Evolutionary conservation across 2,888 invertebrate genomes (phyloP).

Genomic region (Nebria brevicollis): DNA sequence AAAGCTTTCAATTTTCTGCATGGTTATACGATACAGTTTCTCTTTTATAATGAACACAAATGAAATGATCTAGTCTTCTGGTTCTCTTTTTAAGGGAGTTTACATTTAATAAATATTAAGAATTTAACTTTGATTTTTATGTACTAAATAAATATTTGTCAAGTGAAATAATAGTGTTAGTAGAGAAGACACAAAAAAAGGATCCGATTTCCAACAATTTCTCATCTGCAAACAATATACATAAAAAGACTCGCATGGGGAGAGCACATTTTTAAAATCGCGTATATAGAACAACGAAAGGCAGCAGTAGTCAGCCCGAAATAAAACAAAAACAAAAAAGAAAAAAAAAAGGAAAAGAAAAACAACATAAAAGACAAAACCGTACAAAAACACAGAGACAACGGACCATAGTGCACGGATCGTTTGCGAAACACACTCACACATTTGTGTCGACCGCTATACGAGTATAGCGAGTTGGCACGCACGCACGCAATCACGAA

Average conservation of each 20-base stretch:
- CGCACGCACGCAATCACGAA: neutral
- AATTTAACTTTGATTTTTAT: too few relatives aligned
- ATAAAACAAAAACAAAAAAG: neutral
- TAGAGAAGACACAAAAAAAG: neutral
- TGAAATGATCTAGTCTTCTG: too few relatives aligned
- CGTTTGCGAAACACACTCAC: neutral
- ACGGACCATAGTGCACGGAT: neutral
- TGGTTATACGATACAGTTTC: neutral
- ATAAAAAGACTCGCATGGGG: neutral
- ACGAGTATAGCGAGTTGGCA: neutral
- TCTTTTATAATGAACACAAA: too few relatives aligned
- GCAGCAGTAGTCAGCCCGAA: neutral
- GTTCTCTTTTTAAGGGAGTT: too few relatives aligned
- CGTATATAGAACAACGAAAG: neutral
- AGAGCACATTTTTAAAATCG: conserved; percentile 1
- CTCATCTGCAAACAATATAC: neutral
- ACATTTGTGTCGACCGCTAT: neutral
- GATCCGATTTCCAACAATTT: neutral
- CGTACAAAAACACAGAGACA: neutral
- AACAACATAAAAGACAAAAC: neutral
- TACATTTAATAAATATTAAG: too few relatives aligned
- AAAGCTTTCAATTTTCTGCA: neutral
- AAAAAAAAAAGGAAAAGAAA: neutral
- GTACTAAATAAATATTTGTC: too few relatives aligned
- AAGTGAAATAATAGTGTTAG: neutral